Conservation (phyloP, 2,113 vertebrate species). For the Chrysochloris asiatica region DNA sequence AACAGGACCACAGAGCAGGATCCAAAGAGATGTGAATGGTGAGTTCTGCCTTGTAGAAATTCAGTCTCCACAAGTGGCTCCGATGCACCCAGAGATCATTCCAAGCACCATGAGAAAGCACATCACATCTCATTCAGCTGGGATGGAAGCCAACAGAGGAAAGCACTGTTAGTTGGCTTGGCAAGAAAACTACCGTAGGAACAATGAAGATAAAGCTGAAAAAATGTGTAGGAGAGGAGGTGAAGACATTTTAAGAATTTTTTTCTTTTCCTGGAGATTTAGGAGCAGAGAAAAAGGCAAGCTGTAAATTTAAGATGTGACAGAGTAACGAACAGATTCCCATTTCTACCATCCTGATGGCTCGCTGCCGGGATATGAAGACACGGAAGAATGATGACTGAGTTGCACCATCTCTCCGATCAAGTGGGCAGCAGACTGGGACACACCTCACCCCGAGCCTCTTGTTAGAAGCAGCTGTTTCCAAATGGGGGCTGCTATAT, state of each 20-base stretch:
- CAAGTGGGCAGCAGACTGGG: background rate
- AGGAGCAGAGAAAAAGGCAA: background rate
- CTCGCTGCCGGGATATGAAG: rapidly evolving
- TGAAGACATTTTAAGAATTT: background rate
- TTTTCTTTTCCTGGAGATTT: background rate
- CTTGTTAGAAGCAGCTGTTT: background rate
- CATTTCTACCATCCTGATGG: rapidly evolving
- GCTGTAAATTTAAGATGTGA: background rate
- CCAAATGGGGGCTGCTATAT: background rate
- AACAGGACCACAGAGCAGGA: background rate
- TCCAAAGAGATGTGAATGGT: background rate
- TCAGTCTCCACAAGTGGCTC: too few relatives aligned
- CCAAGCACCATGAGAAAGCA: background rate
- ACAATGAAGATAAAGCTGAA: too few relatives aligned
- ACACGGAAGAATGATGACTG: background rate
- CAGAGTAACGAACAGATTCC: background rate
- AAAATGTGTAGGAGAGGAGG: too few relatives aligned
- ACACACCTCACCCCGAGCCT: background rate
- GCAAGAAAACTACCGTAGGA: too few relatives aligned
- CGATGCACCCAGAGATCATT: rapidly evolving
- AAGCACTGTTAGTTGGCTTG: too few relatives aligned
- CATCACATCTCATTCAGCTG: background rate
- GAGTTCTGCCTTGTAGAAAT: background rate
- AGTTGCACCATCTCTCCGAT: background rate
- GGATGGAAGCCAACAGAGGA: too few relatives aligned